Conservation (phyloP, 2,888 invertebrate species). For the Patella ulyssiponensis region DNA sequence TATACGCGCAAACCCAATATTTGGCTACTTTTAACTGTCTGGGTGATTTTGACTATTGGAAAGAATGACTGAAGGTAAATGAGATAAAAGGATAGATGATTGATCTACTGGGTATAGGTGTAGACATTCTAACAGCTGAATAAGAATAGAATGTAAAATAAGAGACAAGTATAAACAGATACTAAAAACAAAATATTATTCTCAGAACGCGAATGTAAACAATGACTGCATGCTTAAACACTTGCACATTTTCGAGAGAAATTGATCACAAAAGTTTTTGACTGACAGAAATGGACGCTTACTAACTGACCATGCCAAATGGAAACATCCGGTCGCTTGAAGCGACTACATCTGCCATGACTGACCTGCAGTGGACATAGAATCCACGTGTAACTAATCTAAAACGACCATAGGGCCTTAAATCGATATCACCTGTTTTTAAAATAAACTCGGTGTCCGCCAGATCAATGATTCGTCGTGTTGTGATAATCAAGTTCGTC, state of each 20-base stretch:
- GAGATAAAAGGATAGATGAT: too few species aligned
- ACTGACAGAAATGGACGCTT: conserved; percentile 3
- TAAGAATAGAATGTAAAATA: background rate
- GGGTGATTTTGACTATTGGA: too few species aligned
- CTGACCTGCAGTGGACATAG: background rate
- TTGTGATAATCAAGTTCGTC: background rate
- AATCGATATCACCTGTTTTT: conserved; percentile 12
- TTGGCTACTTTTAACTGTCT: too few species aligned
- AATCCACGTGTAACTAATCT: conserved; percentile 3
- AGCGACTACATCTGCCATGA: background rate
- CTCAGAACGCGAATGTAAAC: background rate
- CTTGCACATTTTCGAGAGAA: conserved; percentile 3
- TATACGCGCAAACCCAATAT: too few species aligned
- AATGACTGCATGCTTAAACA: conserved; percentile 5
- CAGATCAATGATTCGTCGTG: conserved; percentile 2
- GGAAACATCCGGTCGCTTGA: background rate
- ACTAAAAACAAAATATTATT: conserved; percentile 6
- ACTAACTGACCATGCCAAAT: background rate
- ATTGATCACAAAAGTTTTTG: background rate
- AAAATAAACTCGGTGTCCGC: background rate
- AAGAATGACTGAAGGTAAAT: too few species aligned
- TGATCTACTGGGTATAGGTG: too few species aligned
- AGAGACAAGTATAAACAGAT: background rate
- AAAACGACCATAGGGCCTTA: background rate
- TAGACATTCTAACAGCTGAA: too few species aligned